These are phyloP conservation scores for Cylas formicarius DNA, from an alignment of 1,140 invertebrate species.

Conservation along the genomic window DNA sequence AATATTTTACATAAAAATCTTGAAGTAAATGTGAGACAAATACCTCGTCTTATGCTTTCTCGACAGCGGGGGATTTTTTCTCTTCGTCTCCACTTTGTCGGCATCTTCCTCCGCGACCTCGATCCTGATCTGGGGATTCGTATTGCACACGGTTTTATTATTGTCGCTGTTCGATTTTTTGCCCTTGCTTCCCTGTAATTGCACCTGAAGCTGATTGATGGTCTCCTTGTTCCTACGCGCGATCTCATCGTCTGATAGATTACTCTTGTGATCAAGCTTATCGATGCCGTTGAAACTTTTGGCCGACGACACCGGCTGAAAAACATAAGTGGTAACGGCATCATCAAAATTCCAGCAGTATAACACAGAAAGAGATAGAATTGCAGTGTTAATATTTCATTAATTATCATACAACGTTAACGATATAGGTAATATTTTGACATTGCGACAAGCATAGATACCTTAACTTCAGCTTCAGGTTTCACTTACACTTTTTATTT, in stretches of 20 bases:
- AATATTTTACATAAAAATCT: too few relatives aligned
- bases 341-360: not conserved
- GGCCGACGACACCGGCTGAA: constrained; percentile 15
- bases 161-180: constrained; percentile 21
- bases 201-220: constrained; percentile 33
- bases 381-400: too few relatives aligned
- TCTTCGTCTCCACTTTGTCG: constrained; percentile 5
- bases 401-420: too few relatives aligned
- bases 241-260: constrained; percentile 38
- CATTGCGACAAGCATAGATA: too few relatives aligned
- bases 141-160: constrained; percentile 23
- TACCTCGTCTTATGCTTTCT: constrained; percentile 26
- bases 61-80: constrained; percentile 15
- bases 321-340: too few relatives aligned
- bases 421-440: too few relatives aligned
- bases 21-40: too few relatives aligned
- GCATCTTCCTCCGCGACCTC: constrained; percentile 39
- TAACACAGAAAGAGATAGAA: not conserved
- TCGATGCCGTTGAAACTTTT: constrained; percentile 27
- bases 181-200: constrained; percentile 18
- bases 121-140: constrained; percentile 39
- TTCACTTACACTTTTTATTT: too few relatives aligned
- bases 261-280: constrained; percentile 27
- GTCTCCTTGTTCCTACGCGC: constrained; percentile 34
- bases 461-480: too few relatives aligned